Conservation (phyloP, 2,888 invertebrate genomes). For the Altica lythri region DNA sequence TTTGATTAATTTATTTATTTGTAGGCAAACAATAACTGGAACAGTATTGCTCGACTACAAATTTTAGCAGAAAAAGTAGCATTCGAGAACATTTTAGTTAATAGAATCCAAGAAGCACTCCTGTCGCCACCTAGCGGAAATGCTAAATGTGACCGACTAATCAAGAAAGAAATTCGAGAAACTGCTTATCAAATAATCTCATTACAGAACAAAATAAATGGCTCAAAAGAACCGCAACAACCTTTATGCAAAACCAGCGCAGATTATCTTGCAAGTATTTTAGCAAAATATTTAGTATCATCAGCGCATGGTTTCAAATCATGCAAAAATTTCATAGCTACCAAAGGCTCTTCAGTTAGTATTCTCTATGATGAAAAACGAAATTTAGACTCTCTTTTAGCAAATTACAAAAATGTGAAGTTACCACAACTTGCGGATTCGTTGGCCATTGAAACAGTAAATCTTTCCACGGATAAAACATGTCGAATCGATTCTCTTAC, state of each 20-base stretch:
- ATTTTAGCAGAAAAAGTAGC: constrained; percentile 80
- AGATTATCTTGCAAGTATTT: constrained; percentile 75
- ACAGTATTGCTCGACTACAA: constrained; percentile 69
- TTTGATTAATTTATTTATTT: background rate
- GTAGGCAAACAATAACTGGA: constrained; percentile 67
- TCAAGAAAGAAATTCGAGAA: constrained; percentile 73
- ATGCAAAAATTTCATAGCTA: constrained; percentile 43
- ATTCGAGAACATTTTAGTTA: constrained; percentile 70
- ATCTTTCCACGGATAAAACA: constrained; percentile 61
- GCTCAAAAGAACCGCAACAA: constrained; percentile 58
- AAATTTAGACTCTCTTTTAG: constrained; percentile 44
- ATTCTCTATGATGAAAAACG: constrained; percentile 46
- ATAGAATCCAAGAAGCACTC: constrained; percentile 71
- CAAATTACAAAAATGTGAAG: constrained; percentile 68
- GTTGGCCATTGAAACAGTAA: constrained; percentile 72
- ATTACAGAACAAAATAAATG: constrained; percentile 70
- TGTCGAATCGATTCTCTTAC: constrained; percentile 59
- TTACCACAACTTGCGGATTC: constrained; percentile 72
- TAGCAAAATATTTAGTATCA: constrained; percentile 70
- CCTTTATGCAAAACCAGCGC: constrained; percentile 59
- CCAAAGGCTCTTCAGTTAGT: constrained; percentile 43
- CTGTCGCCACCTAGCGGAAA: constrained; percentile 51
- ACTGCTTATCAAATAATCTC: constrained; percentile 77
- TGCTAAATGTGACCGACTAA: constrained; percentile 64
- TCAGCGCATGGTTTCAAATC: constrained; percentile 56